phyloP scores from a whole-genome alignment of 1,140 invertebrate genomes.

The Lethocerus indicus region DNA sequence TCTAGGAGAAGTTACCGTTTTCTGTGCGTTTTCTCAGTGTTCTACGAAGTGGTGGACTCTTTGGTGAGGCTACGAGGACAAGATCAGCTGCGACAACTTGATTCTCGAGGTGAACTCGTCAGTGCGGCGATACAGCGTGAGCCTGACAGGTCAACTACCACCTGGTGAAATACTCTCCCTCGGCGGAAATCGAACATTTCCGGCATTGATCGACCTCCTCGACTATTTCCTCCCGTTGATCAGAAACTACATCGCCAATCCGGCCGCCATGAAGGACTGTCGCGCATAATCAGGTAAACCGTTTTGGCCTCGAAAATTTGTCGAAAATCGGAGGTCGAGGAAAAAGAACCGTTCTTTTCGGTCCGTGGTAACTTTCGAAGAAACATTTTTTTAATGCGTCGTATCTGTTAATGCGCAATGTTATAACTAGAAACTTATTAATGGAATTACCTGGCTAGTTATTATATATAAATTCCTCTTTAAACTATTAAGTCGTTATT shows the following conservation, averaged over 20 bases:
- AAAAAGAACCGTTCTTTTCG: background rate
- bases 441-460: no score
- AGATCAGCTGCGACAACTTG: slow-evolving; percentile 71
- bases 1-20: background rate
- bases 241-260: slow-evolving; percentile 66
- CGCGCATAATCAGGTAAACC: slow-evolving; percentile 52
- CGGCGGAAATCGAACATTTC: slow-evolving; percentile 8
- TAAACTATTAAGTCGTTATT: no score
- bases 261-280: slow-evolving; percentile 61
- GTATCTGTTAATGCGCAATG: no score
- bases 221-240: slow-evolving; percentile 54
- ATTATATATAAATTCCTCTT: no score
- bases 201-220: slow-evolving; percentile 34
- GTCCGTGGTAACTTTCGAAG: background rate
- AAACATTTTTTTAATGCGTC: background rate
- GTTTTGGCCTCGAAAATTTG: background rate
- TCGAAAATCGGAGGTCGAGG: background rate
- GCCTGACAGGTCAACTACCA: slow-evolving; percentile 72
- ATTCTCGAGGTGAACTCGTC: slow-evolving; percentile 91
- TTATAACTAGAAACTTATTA: no score
- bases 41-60: slow-evolving; percentile 83
- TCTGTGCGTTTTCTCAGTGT: slow-evolving; percentile 35
- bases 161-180: slow-evolving; percentile 56
- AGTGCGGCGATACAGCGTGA: slow-evolving; percentile 84
- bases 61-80: slow-evolving; percentile 73